Base-by-base conservation (phyloP, 2,797 vertebrate species). In the Trachurus trachurus region DNA sequence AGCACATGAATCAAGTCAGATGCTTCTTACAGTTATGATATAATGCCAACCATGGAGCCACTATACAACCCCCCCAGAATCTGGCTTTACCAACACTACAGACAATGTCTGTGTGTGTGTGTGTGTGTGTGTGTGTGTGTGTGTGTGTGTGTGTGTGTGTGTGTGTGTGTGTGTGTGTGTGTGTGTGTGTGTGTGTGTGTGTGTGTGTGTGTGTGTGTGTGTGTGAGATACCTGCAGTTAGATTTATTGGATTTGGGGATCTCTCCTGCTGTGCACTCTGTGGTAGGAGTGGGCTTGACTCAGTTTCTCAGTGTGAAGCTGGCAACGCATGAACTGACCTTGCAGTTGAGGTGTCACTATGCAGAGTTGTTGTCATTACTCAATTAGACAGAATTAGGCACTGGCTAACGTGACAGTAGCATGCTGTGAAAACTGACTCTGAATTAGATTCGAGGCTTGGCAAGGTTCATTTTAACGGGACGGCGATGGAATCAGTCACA, bases 381-480 rank as follows among this genome's bases (percentile, higher is more conserved):
- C 92, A 93, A 89, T 93, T 93, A 93, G 92, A 94, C 81, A 87
- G 88, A 94, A 92, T 92, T 89, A 91, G 90, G 88, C 78, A 83
- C 69, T 73, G 85, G 88, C 79, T 91, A 91, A 93, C 73, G 50
- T 90, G 92, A 89, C 87, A 78, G 88, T 69, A 75, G 72, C 92
- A 81, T 87, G 89, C 91, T 89, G 94, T 69, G 92, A 83, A 82
- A 87, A 86, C 82, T 81, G 70, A 85, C 71, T 73, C 60, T n/a
- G 85, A 79, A 88, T 91, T 88, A 84, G 82, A 87, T 87, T 86
- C 42, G 9, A 19, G 62, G 66, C 61, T 76, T 72, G 83, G 83
- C 71, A 57, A 65, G 59, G 78, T 83, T 86, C 37, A 50, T 73
- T 81, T 80, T 75, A 87, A 77, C 58, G 74, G 68, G 74, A 61